Percentiles rank a stretch among this genome's conserved stretches.
Evolutionary conservation across 30 jellyfish, hydroid and myxozoan species (phyloP).

Genomic region (Sanderia malayensis): DNA sequence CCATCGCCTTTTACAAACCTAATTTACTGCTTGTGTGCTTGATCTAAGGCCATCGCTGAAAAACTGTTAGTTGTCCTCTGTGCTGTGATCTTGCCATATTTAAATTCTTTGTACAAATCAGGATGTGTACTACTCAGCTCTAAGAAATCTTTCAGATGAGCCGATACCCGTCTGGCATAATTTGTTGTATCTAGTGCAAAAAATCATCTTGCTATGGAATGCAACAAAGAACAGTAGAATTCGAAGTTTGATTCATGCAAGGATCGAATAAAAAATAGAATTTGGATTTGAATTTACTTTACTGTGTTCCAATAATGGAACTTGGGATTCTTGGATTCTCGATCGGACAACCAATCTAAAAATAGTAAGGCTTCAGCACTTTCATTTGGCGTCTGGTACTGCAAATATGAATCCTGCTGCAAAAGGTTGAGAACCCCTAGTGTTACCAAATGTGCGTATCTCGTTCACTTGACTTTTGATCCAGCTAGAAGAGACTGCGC

Average conservation of each 20-base stretch:
- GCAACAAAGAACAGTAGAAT: background rate
- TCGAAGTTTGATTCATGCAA: background rate
- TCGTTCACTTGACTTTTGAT: constrained; percentile 19
- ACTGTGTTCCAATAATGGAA: constrained; percentile 11
- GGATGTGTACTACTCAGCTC: constrained; percentile 1
- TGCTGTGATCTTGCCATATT: constrained; percentile 26
- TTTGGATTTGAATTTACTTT: background rate
- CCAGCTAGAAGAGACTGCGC: constrained; percentile 36
- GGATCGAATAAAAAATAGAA: background rate
- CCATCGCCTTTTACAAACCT: constrained; percentile 20
- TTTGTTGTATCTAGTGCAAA: constrained; percentile 16
- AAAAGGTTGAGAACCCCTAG: background rate
- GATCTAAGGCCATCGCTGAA: constrained; percentile 41
- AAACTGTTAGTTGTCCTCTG: constrained; percentile 13
- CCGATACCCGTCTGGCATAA: constrained; percentile 20
- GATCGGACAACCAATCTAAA: background rate
- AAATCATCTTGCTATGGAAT: background rate
- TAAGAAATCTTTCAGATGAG: constrained; percentile 15
- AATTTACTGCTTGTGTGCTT: constrained; percentile 31
- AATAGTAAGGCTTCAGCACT: background rate
- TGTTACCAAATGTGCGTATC: constrained; percentile 41
- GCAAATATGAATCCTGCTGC: constrained; percentile 17
- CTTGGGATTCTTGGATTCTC: constrained; percentile 3
- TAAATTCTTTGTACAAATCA: constrained; percentile 11
- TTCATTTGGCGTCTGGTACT: constrained; percentile 5